Conservation (phyloP, 2,113 vertebrate genomes). For the Neodon shergylaensis region DNA sequence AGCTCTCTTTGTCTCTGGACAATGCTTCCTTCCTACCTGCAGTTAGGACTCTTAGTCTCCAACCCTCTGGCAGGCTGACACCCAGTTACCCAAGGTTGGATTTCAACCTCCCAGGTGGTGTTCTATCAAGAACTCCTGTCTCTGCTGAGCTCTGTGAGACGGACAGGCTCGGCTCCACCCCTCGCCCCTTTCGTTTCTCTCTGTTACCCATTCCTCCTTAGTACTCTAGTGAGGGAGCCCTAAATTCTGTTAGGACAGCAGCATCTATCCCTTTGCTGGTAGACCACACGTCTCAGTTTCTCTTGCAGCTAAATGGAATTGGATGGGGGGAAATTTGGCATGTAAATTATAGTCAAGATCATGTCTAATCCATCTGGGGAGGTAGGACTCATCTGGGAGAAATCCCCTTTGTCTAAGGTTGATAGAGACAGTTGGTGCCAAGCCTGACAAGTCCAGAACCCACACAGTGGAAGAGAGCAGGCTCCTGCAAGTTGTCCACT, state of each 20-base stretch:
- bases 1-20: background rate
- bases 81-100: background rate
- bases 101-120: background rate
- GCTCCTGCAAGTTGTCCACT: background rate
- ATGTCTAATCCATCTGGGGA: background rate
- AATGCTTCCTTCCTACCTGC: background rate
- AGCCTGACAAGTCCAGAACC: background rate
- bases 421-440: background rate
- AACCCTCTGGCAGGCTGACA: background rate
- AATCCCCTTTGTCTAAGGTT: background rate
- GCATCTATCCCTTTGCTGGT: background rate
- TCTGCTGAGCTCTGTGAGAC: background rate
- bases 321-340: background rate
- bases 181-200: background rate
- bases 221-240: background rate
- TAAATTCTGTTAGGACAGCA: conserved; percentile 2
- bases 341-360: background rate
- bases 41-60: background rate
- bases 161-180: background rate
- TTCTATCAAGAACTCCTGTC: background rate
- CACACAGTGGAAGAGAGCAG: background rate
- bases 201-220: background rate
- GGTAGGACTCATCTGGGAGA: background rate
- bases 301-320: background rate
- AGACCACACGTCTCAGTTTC: conserved; percentile 1